These are phyloP conservation scores for Diorhabda sublineata DNA, from an alignment of 1,140 invertebrate species.

Conservation along the genomic window DNA sequence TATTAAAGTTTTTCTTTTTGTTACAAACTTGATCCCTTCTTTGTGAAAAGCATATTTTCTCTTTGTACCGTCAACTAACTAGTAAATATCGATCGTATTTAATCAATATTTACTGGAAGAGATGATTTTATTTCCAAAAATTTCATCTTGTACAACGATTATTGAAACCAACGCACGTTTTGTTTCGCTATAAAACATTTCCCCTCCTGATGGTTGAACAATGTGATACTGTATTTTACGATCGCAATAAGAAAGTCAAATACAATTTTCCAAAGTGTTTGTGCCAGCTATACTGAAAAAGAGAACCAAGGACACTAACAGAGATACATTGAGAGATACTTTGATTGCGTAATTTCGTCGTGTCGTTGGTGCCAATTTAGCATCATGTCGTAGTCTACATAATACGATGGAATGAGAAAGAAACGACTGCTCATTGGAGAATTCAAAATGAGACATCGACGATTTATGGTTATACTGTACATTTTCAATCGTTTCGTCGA, in stretches of 20 bases:
- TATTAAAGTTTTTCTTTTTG: no score
- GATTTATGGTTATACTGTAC: neutral
- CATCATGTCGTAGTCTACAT: conserved; percentile 12
- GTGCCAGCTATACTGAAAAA: neutral
- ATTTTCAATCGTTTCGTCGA: no score
- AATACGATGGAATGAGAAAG: conserved; percentile 9
- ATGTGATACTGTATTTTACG: conserved; percentile 5
- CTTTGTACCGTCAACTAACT: no score
- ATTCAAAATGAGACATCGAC: neutral
- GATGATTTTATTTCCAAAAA: no score
- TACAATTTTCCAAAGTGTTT: conserved; percentile 34
- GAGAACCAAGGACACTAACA: conserved; percentile 13
- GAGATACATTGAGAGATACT: conserved; percentile 28
- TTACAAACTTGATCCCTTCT: no score
- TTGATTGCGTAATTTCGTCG: conserved; percentile 25
- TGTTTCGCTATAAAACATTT: neutral
- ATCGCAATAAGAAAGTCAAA: conserved; percentile 34
- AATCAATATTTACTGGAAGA: no score
- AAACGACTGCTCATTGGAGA: neutral
- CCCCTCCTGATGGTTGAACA: neutral
- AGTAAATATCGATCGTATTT: no score
- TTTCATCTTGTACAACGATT: no score
- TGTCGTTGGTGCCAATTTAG: conserved; percentile 17
- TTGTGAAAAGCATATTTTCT: no score
- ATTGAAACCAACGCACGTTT: no score